A percentile compares a stretch with the other conserved stretches of the same genome.
These are phyloP conservation scores for Tretioscincus oriximinensis DNA, from an alignment of 2,113 vertebrate species.

Conservation along the genomic window DNA sequence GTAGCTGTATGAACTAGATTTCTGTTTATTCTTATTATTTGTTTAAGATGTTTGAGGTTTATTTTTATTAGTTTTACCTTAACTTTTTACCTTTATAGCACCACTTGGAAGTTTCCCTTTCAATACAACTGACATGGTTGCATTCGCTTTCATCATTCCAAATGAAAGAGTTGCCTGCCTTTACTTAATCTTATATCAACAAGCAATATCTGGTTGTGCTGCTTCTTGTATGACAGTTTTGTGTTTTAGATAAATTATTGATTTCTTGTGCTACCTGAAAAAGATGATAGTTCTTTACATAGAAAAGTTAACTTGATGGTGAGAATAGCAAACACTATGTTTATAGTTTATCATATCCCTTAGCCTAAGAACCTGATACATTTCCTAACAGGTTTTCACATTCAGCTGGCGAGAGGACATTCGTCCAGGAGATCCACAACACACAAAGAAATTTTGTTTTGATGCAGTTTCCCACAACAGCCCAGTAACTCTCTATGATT, in stretches of 20 bases:
- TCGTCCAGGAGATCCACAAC: conserved; percentile 90
- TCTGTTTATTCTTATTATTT: no score
- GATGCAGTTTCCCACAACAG: conserved; percentile 92
- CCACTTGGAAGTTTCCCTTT: neutral
- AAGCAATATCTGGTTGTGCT: neutral
- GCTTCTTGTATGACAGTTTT: neutral
- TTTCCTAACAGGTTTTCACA: conserved; percentile 86
- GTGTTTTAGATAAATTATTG: neutral
- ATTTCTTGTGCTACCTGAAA: neutral
- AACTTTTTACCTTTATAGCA: no score
- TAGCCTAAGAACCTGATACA: conserved; percentile 6
- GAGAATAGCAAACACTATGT: neutral
- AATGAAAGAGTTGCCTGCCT: neutral
- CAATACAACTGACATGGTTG: neutral
- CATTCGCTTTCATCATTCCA: neutral
- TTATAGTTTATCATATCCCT: neutral
- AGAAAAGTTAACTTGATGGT: neutral
- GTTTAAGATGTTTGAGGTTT: no score
- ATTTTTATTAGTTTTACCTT: no score
- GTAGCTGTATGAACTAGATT: no score
- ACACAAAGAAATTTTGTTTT: conserved; percentile 94
- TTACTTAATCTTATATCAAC: neutral
- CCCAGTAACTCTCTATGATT: conserved; percentile 92
- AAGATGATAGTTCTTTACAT: neutral
- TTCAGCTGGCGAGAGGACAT: conserved; percentile 97